These are phyloP conservation scores for Flexamia atlantica DNA, from an alignment of 2,888 invertebrate genomes.

Conservation along the genomic window DNA sequence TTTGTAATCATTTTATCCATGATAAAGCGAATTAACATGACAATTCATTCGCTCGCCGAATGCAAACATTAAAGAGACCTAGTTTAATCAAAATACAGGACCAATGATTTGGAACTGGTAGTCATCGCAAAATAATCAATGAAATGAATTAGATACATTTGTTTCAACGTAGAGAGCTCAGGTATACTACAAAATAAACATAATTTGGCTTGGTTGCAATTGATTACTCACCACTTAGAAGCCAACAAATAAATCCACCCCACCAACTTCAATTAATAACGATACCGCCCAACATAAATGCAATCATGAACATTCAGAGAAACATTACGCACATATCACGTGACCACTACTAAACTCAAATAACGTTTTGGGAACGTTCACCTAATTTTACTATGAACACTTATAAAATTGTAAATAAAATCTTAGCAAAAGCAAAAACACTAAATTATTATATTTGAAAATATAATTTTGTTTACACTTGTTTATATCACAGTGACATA, in stretches of 20 bases:
- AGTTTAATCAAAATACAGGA: neutral
- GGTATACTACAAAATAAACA: neutral
- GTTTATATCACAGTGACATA: too few species aligned
- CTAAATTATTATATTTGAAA: too few species aligned
- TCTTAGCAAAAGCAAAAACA: too few species aligned
- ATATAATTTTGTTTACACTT: too few species aligned
- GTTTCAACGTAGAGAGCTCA: too few species aligned
- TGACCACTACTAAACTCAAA: constrained; percentile 22
- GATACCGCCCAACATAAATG: constrained; percentile 57
- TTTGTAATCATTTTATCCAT: too few species aligned
- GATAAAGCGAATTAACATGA: too few species aligned
- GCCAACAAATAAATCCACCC: neutral
- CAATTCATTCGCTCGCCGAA: too few species aligned
- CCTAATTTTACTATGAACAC: too few species aligned
- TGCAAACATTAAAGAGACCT: neutral
- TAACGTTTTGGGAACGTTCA: too few species aligned
- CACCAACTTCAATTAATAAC: constrained; percentile 52
- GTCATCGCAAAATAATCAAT: constrained; percentile 49
- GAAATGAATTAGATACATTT: neutral
- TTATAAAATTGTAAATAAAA: too few species aligned
- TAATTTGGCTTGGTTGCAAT: neutral
- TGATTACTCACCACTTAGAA: constrained; percentile 23
- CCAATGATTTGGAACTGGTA: constrained; percentile 24
- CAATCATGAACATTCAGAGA: constrained; percentile 48
- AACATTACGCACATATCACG: constrained; percentile 53